Conservation (phyloP, 2,888 invertebrate species). For the Philopedon plagiatum region DNA sequence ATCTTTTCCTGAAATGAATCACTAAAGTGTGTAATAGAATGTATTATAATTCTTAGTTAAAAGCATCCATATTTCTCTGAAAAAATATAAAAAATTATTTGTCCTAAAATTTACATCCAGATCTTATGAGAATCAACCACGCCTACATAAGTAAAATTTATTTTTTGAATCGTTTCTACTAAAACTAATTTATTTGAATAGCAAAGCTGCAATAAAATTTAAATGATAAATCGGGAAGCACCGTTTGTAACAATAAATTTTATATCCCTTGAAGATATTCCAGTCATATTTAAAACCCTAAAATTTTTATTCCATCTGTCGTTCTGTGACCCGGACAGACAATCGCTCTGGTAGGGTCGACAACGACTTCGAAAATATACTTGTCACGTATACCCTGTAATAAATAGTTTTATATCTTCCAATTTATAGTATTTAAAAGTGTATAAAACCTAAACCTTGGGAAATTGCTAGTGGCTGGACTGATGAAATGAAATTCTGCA, state of each 20-base stretch:
- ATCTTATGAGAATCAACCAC: too few relatives aligned
- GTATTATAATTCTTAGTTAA: too few relatives aligned
- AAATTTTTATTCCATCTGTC: conserved; percentile 19
- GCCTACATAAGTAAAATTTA: too few relatives aligned
- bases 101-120: too few relatives aligned
- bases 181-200: background rate
- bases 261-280: conserved; percentile 8
- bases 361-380: conserved; percentile 16
- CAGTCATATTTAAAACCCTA: conserved; percentile 17
- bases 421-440: conserved; percentile 11
- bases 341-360: background rate
- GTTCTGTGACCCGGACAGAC: conserved; percentile 9
- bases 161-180: too few relatives aligned
- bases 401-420: conserved; percentile 17
- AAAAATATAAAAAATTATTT: too few relatives aligned
- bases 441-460: conserved; percentile 9
- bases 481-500: background rate
- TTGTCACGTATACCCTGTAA: conserved; percentile 17
- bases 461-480: background rate
- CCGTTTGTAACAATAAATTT: conserved; percentile 9
- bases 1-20: too few relatives aligned
- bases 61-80: too few relatives aligned
- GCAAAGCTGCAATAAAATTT: background rate
- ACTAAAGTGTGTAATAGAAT: too few relatives aligned
- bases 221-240: background rate